A percentile compares a stretch with the other conserved stretches of the same genome.
Evolutionary conservation across 92 coral and sea anemone genomes (phyloP).

Genomic region (Phenganax marumi): DNA sequence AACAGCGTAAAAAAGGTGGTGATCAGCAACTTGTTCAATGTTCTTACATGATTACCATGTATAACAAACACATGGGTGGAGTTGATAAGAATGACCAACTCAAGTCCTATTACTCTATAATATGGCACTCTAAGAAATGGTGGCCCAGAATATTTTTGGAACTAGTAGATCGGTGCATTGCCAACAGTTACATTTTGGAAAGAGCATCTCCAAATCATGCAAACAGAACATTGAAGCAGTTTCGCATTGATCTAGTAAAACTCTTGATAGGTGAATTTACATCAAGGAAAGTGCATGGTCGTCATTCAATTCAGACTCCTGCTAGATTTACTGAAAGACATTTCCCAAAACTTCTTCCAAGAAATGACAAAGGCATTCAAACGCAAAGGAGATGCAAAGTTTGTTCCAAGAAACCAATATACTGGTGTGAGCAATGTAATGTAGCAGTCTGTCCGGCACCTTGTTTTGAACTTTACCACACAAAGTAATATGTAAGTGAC

Average conservation of each 20-base stretch:
- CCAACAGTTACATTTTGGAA: too few species aligned
- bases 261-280: not conserved
- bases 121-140: too few species aligned
- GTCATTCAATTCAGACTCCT: not conserved
- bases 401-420: not conserved
- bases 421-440: not conserved
- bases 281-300: not conserved
- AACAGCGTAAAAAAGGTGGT: too few species aligned
- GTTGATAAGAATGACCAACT: too few species aligned
- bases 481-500: too few species aligned
- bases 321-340: conserved; percentile 12
- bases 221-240: not conserved
- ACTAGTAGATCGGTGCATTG: too few species aligned
- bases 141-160: too few species aligned
- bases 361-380: not conserved
- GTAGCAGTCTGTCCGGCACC: not conserved
- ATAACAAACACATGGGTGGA: too few species aligned
- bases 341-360: not conserved
- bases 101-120: too few species aligned
- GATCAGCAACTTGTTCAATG: too few species aligned
- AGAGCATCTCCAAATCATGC: not conserved
- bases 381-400: not conserved
- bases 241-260: conserved; percentile 2
- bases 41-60: too few species aligned
- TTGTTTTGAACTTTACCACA: not conserved